Conservation (phyloP, 2,113 vertebrate species). For the Misgurnus anguillicaudatus region DNA sequence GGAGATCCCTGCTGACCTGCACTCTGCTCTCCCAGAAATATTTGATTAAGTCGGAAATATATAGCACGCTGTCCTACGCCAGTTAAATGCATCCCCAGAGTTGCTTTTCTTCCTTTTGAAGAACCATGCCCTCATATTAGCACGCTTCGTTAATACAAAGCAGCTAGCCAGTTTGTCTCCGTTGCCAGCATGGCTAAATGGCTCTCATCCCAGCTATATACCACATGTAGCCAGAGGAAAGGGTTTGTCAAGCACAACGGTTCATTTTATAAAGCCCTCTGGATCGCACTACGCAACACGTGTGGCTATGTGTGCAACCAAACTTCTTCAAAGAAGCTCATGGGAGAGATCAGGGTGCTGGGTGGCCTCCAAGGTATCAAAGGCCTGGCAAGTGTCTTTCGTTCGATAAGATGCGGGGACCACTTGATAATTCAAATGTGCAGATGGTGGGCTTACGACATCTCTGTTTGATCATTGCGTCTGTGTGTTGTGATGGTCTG, state of each 20-base stretch:
- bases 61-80: constrained; percentile 50
- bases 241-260: not conserved
- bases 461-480: constrained; percentile 43
- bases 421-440: constrained; percentile 28
- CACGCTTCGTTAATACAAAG: constrained; percentile 69
- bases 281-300: constrained; percentile 36
- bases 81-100: constrained; percentile 58
- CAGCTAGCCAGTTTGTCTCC: constrained; percentile 48
- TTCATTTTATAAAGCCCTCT: constrained; percentile 30
- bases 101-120: constrained; percentile 52
- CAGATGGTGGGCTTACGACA: constrained; percentile 30
- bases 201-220: constrained; percentile 49
- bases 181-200: constrained; percentile 52
- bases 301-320: constrained; percentile 38
- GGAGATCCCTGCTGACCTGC: constrained; percentile 30
- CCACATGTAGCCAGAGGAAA: constrained; percentile 41
- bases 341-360: constrained; percentile 69
- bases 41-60: constrained; percentile 63
- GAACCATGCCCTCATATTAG: constrained; percentile 56
- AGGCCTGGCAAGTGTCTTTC: constrained; percentile 67
- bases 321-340: constrained; percentile 70
- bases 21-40: constrained; percentile 48
- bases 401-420: constrained; percentile 13
- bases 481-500: constrained; percentile 18
- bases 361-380: constrained; percentile 71